phyloP scores from a whole-genome alignment of 2,888 invertebrate species.

The Temnothorax unifasciatus region DNA sequence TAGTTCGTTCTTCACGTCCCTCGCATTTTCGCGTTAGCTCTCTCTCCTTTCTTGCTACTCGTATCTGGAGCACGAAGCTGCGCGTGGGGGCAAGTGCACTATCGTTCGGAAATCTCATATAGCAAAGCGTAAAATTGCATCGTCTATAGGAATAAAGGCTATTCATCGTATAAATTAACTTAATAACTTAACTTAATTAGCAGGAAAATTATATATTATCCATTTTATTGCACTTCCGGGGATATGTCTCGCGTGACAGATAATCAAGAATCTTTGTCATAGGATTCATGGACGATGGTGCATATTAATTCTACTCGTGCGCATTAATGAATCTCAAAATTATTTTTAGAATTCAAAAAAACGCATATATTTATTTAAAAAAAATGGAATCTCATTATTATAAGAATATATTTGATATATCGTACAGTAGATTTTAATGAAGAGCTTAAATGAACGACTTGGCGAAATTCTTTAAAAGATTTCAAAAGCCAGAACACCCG shows the following conservation, averaged over 20 bases:
- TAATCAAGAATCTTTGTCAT: conserved; percentile 5
- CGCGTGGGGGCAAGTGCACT: neutral
- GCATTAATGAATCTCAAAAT: neutral
- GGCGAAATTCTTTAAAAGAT: neutral
- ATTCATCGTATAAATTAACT: neutral
- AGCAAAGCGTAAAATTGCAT: neutral
- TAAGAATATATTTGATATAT: neutral
- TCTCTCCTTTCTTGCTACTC: conserved; percentile 38
- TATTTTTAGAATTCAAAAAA: conserved; percentile 14
- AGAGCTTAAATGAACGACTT: neutral
- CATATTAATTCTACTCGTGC: neutral
- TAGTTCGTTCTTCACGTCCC: neutral
- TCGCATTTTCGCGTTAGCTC: conserved; percentile 13
- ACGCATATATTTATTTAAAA: neutral
- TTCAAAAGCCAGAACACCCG: neutral
- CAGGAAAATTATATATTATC: neutral
- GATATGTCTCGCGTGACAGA: neutral
- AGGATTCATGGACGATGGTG: conserved; percentile 3
- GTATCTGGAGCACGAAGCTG: conserved; percentile 40
- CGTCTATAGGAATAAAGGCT: neutral
- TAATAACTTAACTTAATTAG: neutral
- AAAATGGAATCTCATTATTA: conserved; percentile 9
- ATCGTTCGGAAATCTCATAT: conserved; percentile 1
- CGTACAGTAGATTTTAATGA: neutral
- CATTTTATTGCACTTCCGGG: neutral